phyloP scores from a whole-genome alignment of 2,888 invertebrate genomes.

The Idaea dimidiata region DNA sequence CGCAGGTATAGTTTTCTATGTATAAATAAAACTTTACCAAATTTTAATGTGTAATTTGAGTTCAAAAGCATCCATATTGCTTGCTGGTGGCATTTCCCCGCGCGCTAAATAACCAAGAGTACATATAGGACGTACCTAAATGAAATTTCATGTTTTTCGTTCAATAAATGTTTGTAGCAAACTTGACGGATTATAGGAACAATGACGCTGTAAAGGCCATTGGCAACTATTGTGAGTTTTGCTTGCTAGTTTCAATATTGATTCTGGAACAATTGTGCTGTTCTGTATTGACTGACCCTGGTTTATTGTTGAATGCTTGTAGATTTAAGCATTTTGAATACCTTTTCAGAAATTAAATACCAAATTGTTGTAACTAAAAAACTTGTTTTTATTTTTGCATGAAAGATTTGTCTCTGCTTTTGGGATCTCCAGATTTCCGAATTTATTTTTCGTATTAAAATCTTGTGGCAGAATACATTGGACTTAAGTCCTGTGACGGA shows the following conservation, averaged over 20 bases:
- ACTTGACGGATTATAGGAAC: constrained; percentile 38
- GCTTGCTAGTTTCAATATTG: constrained; percentile 44
- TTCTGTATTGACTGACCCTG: constrained; percentile 41
- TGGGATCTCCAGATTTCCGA: not conserved
- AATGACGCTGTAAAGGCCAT: constrained; percentile 37
- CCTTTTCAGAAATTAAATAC: constrained; percentile 11
- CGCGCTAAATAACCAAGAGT: too few relatives aligned
- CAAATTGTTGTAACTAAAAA: constrained; percentile 10
- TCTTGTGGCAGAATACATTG: too few relatives aligned
- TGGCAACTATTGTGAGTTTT: constrained; percentile 35
- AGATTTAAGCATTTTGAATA: constrained; percentile 26
- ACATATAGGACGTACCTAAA: too few relatives aligned
- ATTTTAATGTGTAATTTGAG: too few relatives aligned
- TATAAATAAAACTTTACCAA: not conserved
- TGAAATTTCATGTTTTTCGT: constrained; percentile 24
- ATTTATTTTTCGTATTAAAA: too few relatives aligned
- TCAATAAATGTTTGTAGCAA: constrained; percentile 26
- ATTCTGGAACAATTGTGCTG: constrained; percentile 47
- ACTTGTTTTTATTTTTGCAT: constrained; percentile 18
- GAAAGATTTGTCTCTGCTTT: constrained; percentile 8
- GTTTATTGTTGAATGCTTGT: constrained; percentile 36
- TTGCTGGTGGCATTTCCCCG: too few relatives aligned
- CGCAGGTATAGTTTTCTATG: constrained; percentile 11
- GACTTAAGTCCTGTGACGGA: too few relatives aligned
- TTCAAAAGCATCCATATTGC: too few relatives aligned